Percentiles rank a stretch among this genome's conserved stretches.
phyloP scores from a whole-genome alignment of 2,797 vertebrate genomes.

The Pseudomugil tenellus region DNA sequence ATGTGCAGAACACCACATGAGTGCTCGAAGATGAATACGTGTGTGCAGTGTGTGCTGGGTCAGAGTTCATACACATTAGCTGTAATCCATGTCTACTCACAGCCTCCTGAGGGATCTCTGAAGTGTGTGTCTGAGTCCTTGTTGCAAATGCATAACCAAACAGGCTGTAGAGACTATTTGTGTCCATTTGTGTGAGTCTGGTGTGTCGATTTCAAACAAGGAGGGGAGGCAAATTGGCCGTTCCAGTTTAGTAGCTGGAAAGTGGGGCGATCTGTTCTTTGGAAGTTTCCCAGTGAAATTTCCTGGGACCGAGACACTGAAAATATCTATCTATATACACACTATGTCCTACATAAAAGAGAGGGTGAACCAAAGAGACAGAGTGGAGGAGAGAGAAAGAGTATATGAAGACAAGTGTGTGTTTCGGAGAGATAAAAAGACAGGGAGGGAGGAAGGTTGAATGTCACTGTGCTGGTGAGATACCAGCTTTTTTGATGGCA shows the following conservation, averaged over 20 bases:
- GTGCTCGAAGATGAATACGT: conserved; percentile 21
- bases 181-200: conserved; percentile 44
- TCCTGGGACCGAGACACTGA: conserved; percentile 86
- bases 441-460: conserved; percentile 50
- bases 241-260: conserved; percentile 85
- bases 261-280: conserved; percentile 88
- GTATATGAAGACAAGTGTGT: conserved; percentile 45
- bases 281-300: conserved; percentile 87
- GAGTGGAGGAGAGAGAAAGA: conserved; percentile 27
- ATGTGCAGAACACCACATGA: conserved; percentile 15
- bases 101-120: background rate
- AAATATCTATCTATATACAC: conserved; percentile 86
- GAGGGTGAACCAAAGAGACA: conserved; percentile 60
- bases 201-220: conserved; percentile 69
- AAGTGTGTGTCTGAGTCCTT: background rate
- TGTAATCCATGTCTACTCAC: conserved; percentile 3
- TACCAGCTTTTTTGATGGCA: conserved; percentile 49
- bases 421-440: conserved; percentile 54
- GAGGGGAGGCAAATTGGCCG: conserved; percentile 79
- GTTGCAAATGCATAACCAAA: background rate
- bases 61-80: conserved; percentile 30
- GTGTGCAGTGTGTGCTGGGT: conserved; percentile 30
- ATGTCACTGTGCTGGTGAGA: conserved; percentile 59
- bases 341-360: conserved; percentile 84
- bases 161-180: conserved; percentile 36